Conservation (phyloP, 2,888 invertebrate genomes). For the Bursaphelenchus okinawaensis region DNA sequence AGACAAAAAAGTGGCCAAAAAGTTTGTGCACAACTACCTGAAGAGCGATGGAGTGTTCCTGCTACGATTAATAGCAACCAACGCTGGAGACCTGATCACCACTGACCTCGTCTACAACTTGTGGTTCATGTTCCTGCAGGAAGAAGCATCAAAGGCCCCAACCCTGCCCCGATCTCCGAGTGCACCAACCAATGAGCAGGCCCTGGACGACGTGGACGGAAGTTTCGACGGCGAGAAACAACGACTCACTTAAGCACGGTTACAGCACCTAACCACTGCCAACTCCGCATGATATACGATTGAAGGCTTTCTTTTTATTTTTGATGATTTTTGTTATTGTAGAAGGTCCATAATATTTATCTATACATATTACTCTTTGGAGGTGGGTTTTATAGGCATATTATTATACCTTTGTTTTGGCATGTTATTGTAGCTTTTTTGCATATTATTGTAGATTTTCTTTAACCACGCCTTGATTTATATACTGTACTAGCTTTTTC, state of each 20-base stretch:
- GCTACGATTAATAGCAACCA: conserved; percentile 48
- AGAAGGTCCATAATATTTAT: too few species aligned
- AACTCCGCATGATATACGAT: too few species aligned
- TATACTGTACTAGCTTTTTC: too few species aligned
- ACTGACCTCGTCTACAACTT: conserved; percentile 49
- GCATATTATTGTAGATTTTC: too few species aligned
- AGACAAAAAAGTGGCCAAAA: conserved; percentile 33
- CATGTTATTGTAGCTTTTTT: too few species aligned
- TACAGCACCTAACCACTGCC: too few species aligned
- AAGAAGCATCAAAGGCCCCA: conserved; percentile 21
- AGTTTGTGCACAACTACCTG: conserved; percentile 42
- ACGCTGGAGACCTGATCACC: conserved; percentile 55
- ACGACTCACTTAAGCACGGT: neutral
- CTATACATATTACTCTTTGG: too few species aligned
- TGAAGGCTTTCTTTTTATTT: too few species aligned
- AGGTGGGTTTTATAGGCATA: too few species aligned
- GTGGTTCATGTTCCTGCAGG: conserved; percentile 46
- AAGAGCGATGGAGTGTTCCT: conserved; percentile 52
- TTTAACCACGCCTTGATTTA: too few species aligned
- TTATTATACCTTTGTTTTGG: too few species aligned
- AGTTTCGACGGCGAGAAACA: neutral
- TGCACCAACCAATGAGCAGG: neutral
- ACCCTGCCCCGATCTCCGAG: conserved; percentile 8
- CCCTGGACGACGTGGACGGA: neutral
- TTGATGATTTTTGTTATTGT: too few species aligned